Base-by-base conservation (phyloP, 2,888 invertebrate genomes). In the Athrips mouffetella region DNA sequence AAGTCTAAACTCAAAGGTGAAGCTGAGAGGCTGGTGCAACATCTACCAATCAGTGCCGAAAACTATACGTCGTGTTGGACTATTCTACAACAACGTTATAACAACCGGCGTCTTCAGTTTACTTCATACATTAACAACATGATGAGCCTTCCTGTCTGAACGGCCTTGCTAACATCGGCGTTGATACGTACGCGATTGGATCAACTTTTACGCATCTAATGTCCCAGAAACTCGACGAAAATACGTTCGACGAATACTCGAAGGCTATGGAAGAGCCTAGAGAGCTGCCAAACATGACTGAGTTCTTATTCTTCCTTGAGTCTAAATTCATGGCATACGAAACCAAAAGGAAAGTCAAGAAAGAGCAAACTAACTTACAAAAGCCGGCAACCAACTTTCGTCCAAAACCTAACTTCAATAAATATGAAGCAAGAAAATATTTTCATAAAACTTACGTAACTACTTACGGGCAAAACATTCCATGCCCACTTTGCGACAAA, bases 101-200 rank as follows among this genome's bases (percentile, higher is more conserved):
- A 45, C 13, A 45, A 45, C 18, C 7, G n/a, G 1, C 46, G 45
- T 18, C 25, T 51, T 2, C 23, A 50, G 11, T 52, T 50, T n/a
- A 37, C 50, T 0, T 46, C 30, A 2, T 48, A 50, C n/a, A 37
- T 49, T 0, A 42, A 54, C 11, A 42, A 27, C 29, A 45, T 53
- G 27, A 15, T 52, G 8, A 48, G 47, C 29, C 52, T 50, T 18
- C 49, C 55, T 1, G 39, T 20, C 21, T 55, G 11, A 48, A 55
- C 31, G 53, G 52, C 13, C 47, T 54, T 10, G 18, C 42, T 11
- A 56, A 56, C 21, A 25, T 56, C n/a, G 50, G 52, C 1, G 25
- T 57, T 1, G 49, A 54, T 21, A 53, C 49, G 2, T 21, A 27
- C 3, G 47, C 54, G 1, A n/a, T 59, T 54, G 57, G 57, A 56